phyloP scores from a whole-genome alignment of 2,113 vertebrate genomes.

The Stictonetta naevosa region DNA sequence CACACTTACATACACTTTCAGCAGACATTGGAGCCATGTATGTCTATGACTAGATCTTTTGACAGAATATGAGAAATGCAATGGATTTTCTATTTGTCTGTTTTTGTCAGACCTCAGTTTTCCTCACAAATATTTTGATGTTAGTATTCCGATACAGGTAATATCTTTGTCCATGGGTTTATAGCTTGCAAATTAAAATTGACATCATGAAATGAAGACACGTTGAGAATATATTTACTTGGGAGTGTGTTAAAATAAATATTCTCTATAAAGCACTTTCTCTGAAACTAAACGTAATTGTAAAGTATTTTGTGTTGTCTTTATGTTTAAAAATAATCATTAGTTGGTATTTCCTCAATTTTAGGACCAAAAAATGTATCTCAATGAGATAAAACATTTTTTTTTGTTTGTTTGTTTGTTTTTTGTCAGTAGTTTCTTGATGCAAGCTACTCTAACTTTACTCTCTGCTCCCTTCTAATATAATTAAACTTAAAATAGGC shows the following conservation, averaged over 20 bases:
- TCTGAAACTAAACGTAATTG: neutral
- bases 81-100: neutral
- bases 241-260: neutral
- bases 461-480: neutral
- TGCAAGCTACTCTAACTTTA: neutral
- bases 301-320: neutral
- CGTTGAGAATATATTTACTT: neutral
- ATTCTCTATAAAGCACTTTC: neutral
- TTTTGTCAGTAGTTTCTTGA: neutral
- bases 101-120: neutral
- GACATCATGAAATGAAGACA: neutral
- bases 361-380: neutral
- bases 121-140: neutral
- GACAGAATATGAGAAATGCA: neutral
- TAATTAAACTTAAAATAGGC: neutral
- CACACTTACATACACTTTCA: neutral
- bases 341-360: neutral
- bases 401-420: neutral
- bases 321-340: neutral
- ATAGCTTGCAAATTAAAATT: neutral
- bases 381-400: neutral
- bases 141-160: neutral
- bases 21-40: neutral
- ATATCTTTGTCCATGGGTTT: neutral
- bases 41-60: neutral